Percentiles rank a stretch among this genome's conserved stretches.
Conservation (phyloP, 2,797 vertebrate genomes). For the Kryptopterus vitreolus region DNA sequence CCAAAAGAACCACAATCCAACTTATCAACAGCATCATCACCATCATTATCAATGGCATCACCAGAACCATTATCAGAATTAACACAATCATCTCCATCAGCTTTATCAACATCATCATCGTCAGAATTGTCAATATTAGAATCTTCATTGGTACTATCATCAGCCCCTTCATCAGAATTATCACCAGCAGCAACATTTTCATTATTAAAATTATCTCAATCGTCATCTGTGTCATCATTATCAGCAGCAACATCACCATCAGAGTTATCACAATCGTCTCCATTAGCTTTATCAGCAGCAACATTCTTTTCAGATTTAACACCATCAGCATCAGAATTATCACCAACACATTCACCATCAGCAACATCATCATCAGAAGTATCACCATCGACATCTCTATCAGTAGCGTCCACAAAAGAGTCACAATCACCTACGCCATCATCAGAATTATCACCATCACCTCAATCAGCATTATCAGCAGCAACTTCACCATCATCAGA, state of each 20-base stretch:
- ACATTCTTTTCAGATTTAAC: too few relatives aligned
- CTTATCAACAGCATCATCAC: neutral
- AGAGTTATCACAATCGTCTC: neutral
- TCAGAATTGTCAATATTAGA: too few relatives aligned
- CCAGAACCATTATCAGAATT: neutral
- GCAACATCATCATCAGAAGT: neutral
- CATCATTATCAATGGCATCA: neutral
- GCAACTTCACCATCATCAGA: neutral
- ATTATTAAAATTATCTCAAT: neutral
- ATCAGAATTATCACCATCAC: neutral
- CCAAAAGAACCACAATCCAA: neutral
- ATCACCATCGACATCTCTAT: conserved; percentile 16
- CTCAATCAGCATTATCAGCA: neutral
- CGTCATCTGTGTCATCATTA: too few relatives aligned
- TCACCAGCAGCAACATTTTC: neutral
- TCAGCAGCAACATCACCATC: neutral
- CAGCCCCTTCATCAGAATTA: neutral
- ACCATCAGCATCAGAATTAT: conserved; percentile 41
- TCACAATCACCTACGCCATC: too few relatives aligned
- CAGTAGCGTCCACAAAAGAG: neutral
- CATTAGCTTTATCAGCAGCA: neutral
- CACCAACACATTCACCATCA: conserved; percentile 6
- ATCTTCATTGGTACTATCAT: too few relatives aligned
- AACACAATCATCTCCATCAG: too few relatives aligned
- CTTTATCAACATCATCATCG: too few relatives aligned